Evolutionary conservation across 2,797 vertebrate species (phyloP).

Genomic region (Halcyon leucocephala): DNA sequence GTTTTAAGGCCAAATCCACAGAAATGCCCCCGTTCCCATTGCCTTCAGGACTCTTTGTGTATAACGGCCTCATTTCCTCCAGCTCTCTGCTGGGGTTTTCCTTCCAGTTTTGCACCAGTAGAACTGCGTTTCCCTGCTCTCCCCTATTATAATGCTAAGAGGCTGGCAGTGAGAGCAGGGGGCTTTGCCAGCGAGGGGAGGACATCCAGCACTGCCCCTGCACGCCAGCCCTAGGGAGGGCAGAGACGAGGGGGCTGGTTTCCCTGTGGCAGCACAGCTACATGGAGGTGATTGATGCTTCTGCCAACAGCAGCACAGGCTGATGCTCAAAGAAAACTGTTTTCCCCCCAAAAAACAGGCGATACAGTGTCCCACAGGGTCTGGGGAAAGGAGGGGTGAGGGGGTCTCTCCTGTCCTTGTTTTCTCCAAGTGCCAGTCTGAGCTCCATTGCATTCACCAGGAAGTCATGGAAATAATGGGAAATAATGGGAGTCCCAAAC

Average conservation of each 20-base stretch:
- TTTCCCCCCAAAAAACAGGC: background rate
- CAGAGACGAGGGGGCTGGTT: background rate
- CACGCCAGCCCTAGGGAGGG: background rate
- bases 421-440: background rate
- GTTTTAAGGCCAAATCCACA: background rate
- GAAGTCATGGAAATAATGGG: background rate
- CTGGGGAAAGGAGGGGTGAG: background rate
- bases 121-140: background rate
- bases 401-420: background rate
- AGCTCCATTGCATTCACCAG: background rate
- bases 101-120: background rate
- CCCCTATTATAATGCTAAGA: constrained; percentile 24
- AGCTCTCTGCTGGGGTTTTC: background rate
- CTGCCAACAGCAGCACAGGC: background rate
- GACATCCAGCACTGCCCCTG: background rate
- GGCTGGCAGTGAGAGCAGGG: background rate
- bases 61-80: background rate
- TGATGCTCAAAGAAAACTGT: background rate
- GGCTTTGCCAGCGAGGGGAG: background rate
- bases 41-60: background rate
- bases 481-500: background rate
- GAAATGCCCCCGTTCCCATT: constrained; percentile 33
- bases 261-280: background rate
- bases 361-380: background rate
- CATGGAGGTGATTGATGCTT: background rate